Base-by-base conservation (phyloP, 1,140 invertebrate species). In the Trissolcus basalis region DNA sequence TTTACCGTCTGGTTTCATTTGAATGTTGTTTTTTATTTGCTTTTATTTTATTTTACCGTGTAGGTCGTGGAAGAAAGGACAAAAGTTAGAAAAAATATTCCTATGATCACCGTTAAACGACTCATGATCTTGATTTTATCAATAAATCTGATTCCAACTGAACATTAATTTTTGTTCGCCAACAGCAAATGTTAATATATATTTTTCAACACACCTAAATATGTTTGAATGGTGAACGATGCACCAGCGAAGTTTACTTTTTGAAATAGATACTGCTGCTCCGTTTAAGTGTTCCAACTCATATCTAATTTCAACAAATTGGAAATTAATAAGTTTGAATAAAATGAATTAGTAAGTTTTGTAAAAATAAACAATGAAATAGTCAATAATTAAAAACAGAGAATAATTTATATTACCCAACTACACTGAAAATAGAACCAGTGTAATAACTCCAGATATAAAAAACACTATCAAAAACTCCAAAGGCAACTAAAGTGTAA, bases 401-500 rank as follows among this genome's bases (percentile, higher is more conserved):
- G n/a, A n/a, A n/a, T n/a, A n/a, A n/a, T n/a, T n/a, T n/a, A n/a
- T 49, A 10, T 49, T 61, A 61, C 58, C 58, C 48, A 32, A 61
- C 10, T 43, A 51, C 32, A 11, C 48, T 50, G 19, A 61, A 61
- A 4, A 61, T 12, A 32, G 58, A 61, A 27, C 15, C 32, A 32
- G 43, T 10, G 13, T 61, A 61, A n/a, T 61, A 61, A n/a, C 16
- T 35, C 58, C 58, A 61, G 11, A 61, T 61, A 15, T 61, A 61
- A 61, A 61, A 50, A 14, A 51, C 13, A 11, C 49, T 60, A 13
- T 49, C 56, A 41, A 41, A 60, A 10, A 47, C n/a, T 10, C 14
- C 45, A 60, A 39, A 60, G 12, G 14, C 10, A 39, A 45, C 49
- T n/a, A 60, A 8, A 12, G 11, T 12, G 13, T 60, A 41, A 41